These are phyloP conservation scores for Charanyca ferruginea DNA, from an alignment of 2,888 invertebrate genomes.

Conservation along the genomic window DNA sequence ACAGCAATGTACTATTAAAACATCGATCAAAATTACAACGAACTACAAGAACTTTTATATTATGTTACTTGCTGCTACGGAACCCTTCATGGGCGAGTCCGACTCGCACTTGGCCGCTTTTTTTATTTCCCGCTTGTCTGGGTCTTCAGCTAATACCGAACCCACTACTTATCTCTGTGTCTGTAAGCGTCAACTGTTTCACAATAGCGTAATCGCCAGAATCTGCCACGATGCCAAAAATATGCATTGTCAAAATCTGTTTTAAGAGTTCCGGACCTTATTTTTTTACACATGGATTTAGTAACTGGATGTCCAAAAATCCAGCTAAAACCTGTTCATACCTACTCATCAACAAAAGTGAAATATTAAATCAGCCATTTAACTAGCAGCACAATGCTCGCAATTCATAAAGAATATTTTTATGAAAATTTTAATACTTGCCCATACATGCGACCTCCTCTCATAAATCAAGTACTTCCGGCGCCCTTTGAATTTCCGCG, in stretches of 20 bases:
- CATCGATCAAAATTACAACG: too few relatives aligned
- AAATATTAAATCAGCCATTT: slow-evolving; percentile 59
- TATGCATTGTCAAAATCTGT: neutral
- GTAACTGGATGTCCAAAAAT: slow-evolving; percentile 1
- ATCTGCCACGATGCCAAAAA: neutral
- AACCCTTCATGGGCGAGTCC: too few relatives aligned
- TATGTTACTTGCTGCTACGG: too few relatives aligned
- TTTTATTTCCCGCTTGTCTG: neutral
- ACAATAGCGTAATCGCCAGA: too few relatives aligned
- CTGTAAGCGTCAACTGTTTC: neutral
- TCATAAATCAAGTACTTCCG: slow-evolving; percentile 89
- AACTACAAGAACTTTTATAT: too few relatives aligned
- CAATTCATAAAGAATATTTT: slow-evolving; percentile 84
- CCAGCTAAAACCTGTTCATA: slow-evolving; percentile 37
- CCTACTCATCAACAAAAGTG: slow-evolving; percentile 38
- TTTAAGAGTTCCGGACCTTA: neutral
- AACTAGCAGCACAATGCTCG: slow-evolving; percentile 59
- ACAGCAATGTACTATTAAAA: too few relatives aligned
- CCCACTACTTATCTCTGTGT: too few relatives aligned
- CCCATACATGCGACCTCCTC: slow-evolving; percentile 81
- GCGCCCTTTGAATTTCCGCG: slow-evolving; percentile 87
- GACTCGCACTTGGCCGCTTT: too few relatives aligned
- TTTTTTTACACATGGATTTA: slow-evolving; percentile 18
- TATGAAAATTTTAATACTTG: slow-evolving; percentile 87
- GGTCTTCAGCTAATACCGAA: neutral